These are phyloP conservation scores for Villa cingulata DNA, from an alignment of 2,888 invertebrate species.

Conservation along the genomic window DNA sequence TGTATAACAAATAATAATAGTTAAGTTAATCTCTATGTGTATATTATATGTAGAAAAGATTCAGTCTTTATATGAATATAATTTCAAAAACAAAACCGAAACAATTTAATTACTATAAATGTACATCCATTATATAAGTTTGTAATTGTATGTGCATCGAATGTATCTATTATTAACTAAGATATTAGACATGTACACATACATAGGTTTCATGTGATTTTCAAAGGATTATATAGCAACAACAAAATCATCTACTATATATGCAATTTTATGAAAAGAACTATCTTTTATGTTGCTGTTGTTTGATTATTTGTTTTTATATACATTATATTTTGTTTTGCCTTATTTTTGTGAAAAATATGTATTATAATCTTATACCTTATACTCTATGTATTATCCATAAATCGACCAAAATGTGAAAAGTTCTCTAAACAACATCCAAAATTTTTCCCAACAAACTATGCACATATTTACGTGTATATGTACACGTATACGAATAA, in stretches of 20 bases:
- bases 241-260: not conserved
- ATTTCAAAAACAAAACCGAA: not conserved
- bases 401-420: not conserved
- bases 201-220: not conserved
- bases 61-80: not conserved
- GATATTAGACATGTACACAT: no score
- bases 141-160: no score
- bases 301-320: no score
- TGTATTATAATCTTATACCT: not conserved
- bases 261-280: no score
- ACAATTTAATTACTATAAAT: not conserved
- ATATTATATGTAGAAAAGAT: no score
- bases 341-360: no score
- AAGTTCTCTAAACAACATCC: conserved; percentile 1
- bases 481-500: not conserved
- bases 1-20: no score
- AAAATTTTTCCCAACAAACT: conserved; percentile 1
- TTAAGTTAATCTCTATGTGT: no score
- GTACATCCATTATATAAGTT: not conserved
- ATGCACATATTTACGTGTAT: not conserved
- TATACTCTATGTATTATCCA: not conserved
- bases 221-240: not conserved
- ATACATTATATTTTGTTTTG: no score
- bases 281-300: no score
- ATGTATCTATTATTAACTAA: no score